Conservation (phyloP, 1,140 invertebrate species). For the Pseudobourletiella spinata region DNA sequence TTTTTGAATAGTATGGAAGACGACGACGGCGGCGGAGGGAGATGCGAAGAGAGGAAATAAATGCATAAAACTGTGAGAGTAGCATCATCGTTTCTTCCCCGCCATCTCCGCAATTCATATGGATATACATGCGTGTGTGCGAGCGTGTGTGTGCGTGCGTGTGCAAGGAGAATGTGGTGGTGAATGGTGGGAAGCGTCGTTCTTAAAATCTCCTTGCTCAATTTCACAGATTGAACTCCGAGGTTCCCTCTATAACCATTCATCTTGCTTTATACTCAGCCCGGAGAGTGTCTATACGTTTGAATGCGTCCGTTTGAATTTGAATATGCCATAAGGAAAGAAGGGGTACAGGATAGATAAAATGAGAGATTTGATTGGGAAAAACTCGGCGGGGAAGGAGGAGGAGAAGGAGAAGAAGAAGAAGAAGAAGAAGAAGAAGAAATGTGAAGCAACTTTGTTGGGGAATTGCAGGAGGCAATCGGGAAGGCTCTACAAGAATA, state of each 20-base stretch:
- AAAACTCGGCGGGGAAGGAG: background rate
- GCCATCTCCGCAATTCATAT: too few species aligned
- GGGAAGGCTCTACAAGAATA: background rate
- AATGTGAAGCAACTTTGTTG: slow-evolving; percentile 8
- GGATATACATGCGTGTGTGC: too few species aligned
- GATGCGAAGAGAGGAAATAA: too few species aligned
- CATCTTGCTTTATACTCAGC: slow-evolving; percentile 8
- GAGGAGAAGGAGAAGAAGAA: too few species aligned
- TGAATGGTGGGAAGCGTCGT: background rate
- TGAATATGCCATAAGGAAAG: slow-evolving; percentile 1
- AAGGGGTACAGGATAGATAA: background rate
- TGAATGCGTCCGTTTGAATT: slow-evolving; percentile 8
- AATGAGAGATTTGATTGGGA: slow-evolving; percentile 14
- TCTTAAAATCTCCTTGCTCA: slow-evolving; percentile 14
- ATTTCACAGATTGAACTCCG: slow-evolving; percentile 11
- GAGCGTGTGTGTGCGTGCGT: background rate
- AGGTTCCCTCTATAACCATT: slow-evolving; percentile 15
- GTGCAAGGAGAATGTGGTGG: background rate
- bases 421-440: too few species aligned
- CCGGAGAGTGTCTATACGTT: background rate
- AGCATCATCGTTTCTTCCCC: too few species aligned
- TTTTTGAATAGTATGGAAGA: too few species aligned
- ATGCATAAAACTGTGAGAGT: too few species aligned
- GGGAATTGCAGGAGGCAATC: background rate
- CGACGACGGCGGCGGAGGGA: too few species aligned